Evolutionary conservation across 2,888 invertebrate species (phyloP).

Genomic region (Salpingus planirostris): DNA sequence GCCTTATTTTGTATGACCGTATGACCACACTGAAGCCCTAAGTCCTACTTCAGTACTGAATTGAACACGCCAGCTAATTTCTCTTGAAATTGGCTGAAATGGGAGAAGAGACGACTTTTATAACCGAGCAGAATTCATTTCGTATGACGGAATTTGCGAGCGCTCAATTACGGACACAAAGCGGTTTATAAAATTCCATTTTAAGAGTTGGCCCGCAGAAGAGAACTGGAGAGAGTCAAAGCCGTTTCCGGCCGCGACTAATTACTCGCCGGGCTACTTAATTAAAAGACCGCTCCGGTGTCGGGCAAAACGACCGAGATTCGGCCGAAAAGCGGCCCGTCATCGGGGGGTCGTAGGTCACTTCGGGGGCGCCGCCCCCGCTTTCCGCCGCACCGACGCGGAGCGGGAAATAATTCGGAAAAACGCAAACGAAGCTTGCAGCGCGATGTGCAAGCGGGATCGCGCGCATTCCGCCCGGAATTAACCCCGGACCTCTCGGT

Average conservation of each 20-base stretch:
- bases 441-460: constrained; percentile 16
- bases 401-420: no score
- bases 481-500: constrained; percentile 33
- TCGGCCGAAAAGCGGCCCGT: constrained; percentile 27
- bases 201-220: constrained; percentile 21
- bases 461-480: constrained; percentile 26
- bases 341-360: constrained; percentile 23
- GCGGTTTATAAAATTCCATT: constrained; percentile 28
- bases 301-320: constrained; percentile 27
- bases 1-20: no score
- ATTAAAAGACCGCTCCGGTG: constrained; percentile 27
- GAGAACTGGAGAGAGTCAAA: constrained; percentile 17
- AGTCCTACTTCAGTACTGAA: no score
- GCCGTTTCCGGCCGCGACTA: no score
- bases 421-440: constrained; percentile 7
- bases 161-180: constrained; percentile 15
- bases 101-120: no score
- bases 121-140: no score
- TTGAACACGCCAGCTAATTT: no score
- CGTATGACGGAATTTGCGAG: constrained; percentile 1
- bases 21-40: no score
- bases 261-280: constrained; percentile 32
- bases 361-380: no score
- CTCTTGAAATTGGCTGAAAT: no score
- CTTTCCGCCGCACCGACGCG: no score